A percentile compares a stretch with the other conserved stretches of the same genome.
Evolutionary conservation across 2,113 vertebrate genomes (phyloP).

Genomic region (Isichthys henryi): DNA sequence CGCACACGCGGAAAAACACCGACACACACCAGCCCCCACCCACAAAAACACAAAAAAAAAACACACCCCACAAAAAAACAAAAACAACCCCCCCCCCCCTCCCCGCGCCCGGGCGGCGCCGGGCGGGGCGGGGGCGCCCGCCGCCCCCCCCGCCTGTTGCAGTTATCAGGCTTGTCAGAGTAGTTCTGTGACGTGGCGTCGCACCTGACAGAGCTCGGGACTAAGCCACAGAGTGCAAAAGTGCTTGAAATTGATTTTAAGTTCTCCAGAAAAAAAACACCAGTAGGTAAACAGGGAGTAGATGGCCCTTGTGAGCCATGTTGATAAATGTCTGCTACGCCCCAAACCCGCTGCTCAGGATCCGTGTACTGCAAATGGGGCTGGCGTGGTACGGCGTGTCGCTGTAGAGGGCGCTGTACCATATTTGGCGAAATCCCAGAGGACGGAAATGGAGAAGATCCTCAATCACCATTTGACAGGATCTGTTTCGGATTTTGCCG

Average conservation of each 20-base stretch:
- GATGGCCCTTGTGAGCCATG: background rate
- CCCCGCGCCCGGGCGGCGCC: too few relatives aligned
- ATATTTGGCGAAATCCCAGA: background rate
- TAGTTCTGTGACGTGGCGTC: background rate
- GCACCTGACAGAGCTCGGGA: constrained; percentile 3
- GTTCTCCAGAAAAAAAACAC: constrained; percentile 41
- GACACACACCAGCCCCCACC: too few relatives aligned
- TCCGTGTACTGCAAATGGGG: background rate
- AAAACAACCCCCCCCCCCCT: too few relatives aligned
- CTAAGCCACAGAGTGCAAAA: constrained; percentile 8
- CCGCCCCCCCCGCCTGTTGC: too few relatives aligned
- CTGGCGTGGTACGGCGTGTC: background rate
- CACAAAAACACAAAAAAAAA: too few relatives aligned
- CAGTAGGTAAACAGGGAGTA: constrained; percentile 47
- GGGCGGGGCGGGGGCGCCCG: too few relatives aligned
- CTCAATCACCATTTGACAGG: background rate
- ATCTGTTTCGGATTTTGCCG: background rate
- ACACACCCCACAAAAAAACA: too few relatives aligned
- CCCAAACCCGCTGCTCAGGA: background rate
- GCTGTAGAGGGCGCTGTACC: background rate
- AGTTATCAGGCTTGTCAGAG: constrained; percentile 14
- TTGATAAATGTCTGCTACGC: background rate
- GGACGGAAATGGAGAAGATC: background rate
- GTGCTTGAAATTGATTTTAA: constrained; percentile 22
- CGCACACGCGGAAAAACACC: too few relatives aligned